phyloP scores from a whole-genome alignment of 2,797 vertebrate genomes.

The Stomatorhinus walkeri region DNA sequence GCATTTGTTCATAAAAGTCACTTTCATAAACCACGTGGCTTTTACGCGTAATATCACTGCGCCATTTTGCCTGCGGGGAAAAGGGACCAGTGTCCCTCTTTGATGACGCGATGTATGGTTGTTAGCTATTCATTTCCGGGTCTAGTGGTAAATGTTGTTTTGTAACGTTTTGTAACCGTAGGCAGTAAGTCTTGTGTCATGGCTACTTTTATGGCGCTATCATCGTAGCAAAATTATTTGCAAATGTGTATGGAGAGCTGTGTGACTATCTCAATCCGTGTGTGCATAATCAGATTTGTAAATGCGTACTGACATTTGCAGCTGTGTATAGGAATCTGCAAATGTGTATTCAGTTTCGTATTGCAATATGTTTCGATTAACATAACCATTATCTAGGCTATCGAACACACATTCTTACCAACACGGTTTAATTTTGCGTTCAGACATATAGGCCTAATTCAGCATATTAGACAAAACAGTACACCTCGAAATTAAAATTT shows the following conservation, averaged over 20 bases:
- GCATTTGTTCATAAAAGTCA: not conserved
- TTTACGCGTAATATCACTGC: not conserved
- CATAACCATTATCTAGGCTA: not conserved
- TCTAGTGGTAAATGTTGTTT: not conserved
- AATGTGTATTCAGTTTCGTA: not conserved
- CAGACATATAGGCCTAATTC: not conserved
- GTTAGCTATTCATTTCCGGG: not conserved
- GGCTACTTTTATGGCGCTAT: not conserved
- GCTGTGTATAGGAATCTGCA: not conserved
- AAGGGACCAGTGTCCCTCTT: not conserved
- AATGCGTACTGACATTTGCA: not conserved
- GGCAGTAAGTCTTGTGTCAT: not conserved
- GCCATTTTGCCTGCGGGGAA: not conserved
- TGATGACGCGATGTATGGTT: not conserved
- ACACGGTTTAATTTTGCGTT: not conserved
- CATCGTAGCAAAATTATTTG: not conserved
- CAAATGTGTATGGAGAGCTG: not conserved
- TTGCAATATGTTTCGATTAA: not conserved
- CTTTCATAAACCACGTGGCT: conserved; percentile 11
- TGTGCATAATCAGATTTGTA: not conserved
- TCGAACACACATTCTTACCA: not conserved
- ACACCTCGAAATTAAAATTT: not conserved
- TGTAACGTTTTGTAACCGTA: not conserved
- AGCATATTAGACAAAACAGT: not conserved
- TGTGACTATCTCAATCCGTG: not conserved